Percentiles rank a stretch among this genome's conserved stretches.
Evolutionary conservation across 2,113 vertebrate genomes (phyloP).

Genomic region (Mus pahari): DNA sequence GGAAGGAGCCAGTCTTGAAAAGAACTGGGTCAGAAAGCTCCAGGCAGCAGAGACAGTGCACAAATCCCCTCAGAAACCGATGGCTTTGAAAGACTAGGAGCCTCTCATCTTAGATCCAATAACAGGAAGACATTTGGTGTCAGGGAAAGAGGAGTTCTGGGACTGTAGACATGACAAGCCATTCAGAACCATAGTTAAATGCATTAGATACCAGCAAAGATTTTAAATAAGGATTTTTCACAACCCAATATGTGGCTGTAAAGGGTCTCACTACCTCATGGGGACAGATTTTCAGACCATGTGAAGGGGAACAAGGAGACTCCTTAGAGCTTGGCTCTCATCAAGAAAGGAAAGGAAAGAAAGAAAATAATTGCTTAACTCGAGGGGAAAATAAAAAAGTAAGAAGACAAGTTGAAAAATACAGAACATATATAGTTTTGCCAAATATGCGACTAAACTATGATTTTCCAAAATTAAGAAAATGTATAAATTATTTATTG

Average conservation of each 20-base stretch:
- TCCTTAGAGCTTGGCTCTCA: not conserved
- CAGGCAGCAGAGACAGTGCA: not conserved
- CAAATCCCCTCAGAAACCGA: not conserved
- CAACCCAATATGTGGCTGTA: not conserved
- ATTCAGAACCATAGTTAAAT: not conserved
- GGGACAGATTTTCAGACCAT: not conserved
- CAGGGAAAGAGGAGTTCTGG: rapidly evolving
- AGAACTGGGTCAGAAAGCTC: slow-evolving; percentile 26
- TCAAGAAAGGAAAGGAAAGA: not conserved
- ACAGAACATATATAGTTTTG: not conserved
- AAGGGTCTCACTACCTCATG: not conserved
- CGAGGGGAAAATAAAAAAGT: not conserved
- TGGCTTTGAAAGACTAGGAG: not conserved
- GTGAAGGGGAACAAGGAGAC: not conserved
- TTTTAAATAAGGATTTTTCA: not conserved
- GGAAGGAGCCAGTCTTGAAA: not conserved
- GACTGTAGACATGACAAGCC: not conserved
- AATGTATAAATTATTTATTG: not conserved
- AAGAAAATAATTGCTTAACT: not conserved
- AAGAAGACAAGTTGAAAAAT: not conserved
- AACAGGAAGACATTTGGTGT: not conserved
- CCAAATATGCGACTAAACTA: slow-evolving; percentile 2
- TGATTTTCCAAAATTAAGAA: slow-evolving; percentile 10
- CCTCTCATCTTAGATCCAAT: not conserved
- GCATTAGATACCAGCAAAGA: not conserved